Base-by-base conservation (phyloP, 2,888 invertebrate genomes). In the Mamestra brassicae region DNA sequence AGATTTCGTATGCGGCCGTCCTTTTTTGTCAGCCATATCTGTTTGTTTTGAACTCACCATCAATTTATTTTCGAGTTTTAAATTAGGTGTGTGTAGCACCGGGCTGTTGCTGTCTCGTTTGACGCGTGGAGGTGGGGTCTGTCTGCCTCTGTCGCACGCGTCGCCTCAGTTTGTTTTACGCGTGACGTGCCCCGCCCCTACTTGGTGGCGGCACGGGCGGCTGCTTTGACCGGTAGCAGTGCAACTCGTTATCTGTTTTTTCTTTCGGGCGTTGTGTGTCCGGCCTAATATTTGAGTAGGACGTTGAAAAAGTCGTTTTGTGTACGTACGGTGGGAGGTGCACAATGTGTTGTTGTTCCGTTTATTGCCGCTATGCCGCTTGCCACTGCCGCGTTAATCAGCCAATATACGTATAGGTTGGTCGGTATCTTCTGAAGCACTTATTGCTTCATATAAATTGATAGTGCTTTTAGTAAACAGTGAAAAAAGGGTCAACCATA, bases 31-130 rank as follows among this genome's bases (percentile, higher is more conserved):
- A 93, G 95, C 94, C 95, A 95, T 95, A 90, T 95, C 94, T 96
- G 96, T 96, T 96, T 96, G 95, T 95, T 96, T 96, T 95, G 94
- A 94, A 93, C 91, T 94, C 94, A 92, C 93, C 95, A 94, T 96
- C 96, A 96, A 95, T 96, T 91, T 95, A 95, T 95, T 94, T 95
- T 94, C 92, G 92, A 91, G 94, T 95, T 96, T 95, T 94, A 95
- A 95, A 96, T 95, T 95, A 95, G 94, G 91, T 90, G 93, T 93
- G 93, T 90, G 90, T 84, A 90, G 91, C 95, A 93, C 93, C 93
- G 92, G 94, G 89, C 92, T 90, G 80, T 88, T 87, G 87, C 89
- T 85, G 91, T 94, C 93, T 82, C 84, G 79, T 73, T 86, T 81
- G 50, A n/a, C 85, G 76, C 76, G 87, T 75, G 78, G 74, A 78